Evolutionary conservation across 2,888 invertebrate genomes (phyloP).

Genomic region (Galeopsomyia nigrocyanea): DNA sequence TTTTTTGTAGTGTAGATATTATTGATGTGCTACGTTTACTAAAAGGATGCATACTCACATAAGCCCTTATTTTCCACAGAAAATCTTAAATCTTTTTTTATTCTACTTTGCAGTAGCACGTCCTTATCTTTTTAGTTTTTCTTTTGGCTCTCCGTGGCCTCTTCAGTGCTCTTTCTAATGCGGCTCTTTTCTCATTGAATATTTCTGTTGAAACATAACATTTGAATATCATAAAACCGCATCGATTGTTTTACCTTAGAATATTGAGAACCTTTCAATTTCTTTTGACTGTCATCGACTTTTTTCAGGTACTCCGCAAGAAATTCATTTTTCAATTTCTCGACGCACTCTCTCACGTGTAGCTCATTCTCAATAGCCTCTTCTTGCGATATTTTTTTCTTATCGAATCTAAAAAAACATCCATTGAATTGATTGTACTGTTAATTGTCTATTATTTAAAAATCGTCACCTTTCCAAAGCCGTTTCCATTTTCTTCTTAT

Average conservation of each 20-base stretch:
- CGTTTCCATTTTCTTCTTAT: neutral
- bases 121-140: neutral
- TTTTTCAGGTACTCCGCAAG: conserved; percentile 13
- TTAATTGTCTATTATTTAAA: neutral
- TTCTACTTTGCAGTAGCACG: conserved; percentile 6
- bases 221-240: too few species aligned
- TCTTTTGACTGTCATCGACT: conserved; percentile 5
- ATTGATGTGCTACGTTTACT: too few species aligned
- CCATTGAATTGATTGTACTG: too few species aligned
- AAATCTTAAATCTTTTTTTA: too few species aligned
- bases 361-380: conserved; percentile 17
- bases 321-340: conserved; percentile 21
- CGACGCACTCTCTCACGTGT: conserved; percentile 20
- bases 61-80: too few species aligned
- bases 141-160: neutral
- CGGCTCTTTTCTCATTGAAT: too few species aligned
- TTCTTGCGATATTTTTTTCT: conserved; percentile 29
- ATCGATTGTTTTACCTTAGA: neutral
- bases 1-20: too few species aligned
- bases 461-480: conserved; percentile 21
- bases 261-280: conserved; percentile 22
- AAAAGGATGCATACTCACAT: too few species aligned
- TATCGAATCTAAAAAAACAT: conserved; percentile 24
- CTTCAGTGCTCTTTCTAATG: neutral
- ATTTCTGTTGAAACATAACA: too few species aligned